A percentile compares a stretch with the other conserved stretches of the same genome.
Evolutionary conservation across 1,140 invertebrate genomes (phyloP).

Genomic region (Pectinophora gossypiella): DNA sequence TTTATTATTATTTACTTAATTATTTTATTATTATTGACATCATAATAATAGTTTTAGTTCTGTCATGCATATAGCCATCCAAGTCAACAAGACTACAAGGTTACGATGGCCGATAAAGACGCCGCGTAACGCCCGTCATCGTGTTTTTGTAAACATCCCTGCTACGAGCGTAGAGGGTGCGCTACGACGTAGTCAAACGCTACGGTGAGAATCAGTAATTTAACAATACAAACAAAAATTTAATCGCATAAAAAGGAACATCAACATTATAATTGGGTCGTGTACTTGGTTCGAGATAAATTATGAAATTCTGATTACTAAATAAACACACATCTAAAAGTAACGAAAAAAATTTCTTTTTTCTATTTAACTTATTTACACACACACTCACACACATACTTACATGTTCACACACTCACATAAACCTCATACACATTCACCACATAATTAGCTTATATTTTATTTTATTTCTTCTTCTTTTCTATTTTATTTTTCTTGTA

Average conservation of each 20-base stretch:
- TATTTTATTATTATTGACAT: too few species aligned
- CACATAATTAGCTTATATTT: too few species aligned
- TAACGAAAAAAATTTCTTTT: too few species aligned
- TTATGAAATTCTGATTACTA: too few species aligned
- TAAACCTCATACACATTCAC: too few species aligned
- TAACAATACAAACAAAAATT: background rate
- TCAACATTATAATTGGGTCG: background rate
- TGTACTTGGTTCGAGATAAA: too few species aligned
- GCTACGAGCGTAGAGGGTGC: background rate
- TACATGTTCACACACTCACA: too few species aligned
- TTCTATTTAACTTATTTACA: background rate
- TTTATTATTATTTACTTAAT: too few species aligned
- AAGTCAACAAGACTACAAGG: slow-evolving; percentile 17
- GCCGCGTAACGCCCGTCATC: slow-evolving; percentile 56
- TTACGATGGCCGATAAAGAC: slow-evolving; percentile 57
- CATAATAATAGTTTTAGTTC: background rate
- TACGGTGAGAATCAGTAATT: background rate
- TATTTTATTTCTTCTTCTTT: too few species aligned
- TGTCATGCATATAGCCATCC: slow-evolving; percentile 23
- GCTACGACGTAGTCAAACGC: background rate
- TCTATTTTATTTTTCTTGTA: too few species aligned
- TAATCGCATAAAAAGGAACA: background rate
- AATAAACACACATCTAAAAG: too few species aligned
- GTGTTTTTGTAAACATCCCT: slow-evolving; percentile 66
- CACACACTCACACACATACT: too few species aligned